Evolutionary conservation across 2,888 invertebrate genomes (phyloP).

Genomic region (Schizaphis graminum): DNA sequence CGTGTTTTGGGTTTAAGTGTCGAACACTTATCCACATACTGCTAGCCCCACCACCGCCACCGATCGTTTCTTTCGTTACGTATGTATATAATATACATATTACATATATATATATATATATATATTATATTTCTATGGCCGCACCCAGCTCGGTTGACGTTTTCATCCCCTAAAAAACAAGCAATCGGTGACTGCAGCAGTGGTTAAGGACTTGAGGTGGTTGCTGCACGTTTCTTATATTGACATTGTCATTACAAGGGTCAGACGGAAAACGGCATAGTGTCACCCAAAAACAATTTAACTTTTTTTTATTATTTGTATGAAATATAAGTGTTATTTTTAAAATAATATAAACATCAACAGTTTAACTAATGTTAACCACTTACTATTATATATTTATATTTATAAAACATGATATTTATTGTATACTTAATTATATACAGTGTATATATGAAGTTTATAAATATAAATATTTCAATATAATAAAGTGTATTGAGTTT

Average conservation of each 20-base stretch:
- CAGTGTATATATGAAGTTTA: not conserved
- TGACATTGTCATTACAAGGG: conserved; percentile 43
- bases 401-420: not conserved
- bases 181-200: not conserved
- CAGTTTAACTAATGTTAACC: not conserved
- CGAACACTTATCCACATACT: conserved; percentile 2
- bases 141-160: conserved; percentile 24
- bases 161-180: conserved; percentile 37
- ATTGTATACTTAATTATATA: not conserved
- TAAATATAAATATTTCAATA: not conserved
- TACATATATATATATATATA: not conserved
- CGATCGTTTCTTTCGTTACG: not conserved
- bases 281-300: conserved; percentile 1
- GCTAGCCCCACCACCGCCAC: not conserved
- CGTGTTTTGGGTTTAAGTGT: conserved; percentile 56
- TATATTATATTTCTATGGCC: not conserved
- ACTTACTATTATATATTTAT: not conserved
- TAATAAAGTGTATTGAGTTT: not conserved
- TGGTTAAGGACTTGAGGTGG: not conserved
- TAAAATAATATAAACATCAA: not conserved
- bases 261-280: not conserved
- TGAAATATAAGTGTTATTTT: not conserved
- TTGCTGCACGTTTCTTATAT: conserved; percentile 26
- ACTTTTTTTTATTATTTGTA: not conserved
- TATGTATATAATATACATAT: not conserved